Evolutionary conservation across 2,797 vertebrate species (phyloP).

Genomic region (Melanotaenia parkinsoni): DNA sequence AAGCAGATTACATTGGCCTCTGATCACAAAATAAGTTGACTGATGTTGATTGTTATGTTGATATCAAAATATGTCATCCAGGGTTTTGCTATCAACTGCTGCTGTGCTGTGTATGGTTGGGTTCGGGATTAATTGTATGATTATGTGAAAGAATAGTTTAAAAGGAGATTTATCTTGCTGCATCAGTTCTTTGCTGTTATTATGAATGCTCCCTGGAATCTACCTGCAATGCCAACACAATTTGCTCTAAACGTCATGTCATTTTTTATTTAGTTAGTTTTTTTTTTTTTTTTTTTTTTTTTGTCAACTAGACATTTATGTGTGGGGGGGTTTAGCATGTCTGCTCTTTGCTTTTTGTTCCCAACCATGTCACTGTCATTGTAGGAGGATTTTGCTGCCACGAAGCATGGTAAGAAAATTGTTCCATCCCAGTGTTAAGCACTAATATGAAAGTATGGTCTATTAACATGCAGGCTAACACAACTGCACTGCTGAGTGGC

Average conservation of each 20-base stretch:
- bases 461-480: conserved; percentile 37
- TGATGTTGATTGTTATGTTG: not conserved
- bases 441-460: conserved; percentile 39
- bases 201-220: not conserved
- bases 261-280: too few species aligned
- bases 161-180: not conserved
- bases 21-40: not conserved
- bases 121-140: not conserved
- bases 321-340: conserved; percentile 22
- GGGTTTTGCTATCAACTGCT: not conserved
- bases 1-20: not conserved
- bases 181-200: not conserved
- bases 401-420: conserved; percentile 71
- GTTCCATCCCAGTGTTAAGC: conserved; percentile 50
- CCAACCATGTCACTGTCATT: conserved; percentile 65
- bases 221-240: not conserved
- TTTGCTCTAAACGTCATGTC: not conserved
- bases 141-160: conserved; percentile 6
- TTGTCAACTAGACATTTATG: not conserved
- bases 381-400: conserved; percentile 69
- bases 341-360: not conserved
- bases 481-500: conserved; percentile 8
- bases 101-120: not conserved
- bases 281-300: not conserved
- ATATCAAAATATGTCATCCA: not conserved